Percentiles rank a stretch among this genome's conserved stretches.
phyloP scores from a whole-genome alignment of 2,113 vertebrate species.

The Alces alces region DNA sequence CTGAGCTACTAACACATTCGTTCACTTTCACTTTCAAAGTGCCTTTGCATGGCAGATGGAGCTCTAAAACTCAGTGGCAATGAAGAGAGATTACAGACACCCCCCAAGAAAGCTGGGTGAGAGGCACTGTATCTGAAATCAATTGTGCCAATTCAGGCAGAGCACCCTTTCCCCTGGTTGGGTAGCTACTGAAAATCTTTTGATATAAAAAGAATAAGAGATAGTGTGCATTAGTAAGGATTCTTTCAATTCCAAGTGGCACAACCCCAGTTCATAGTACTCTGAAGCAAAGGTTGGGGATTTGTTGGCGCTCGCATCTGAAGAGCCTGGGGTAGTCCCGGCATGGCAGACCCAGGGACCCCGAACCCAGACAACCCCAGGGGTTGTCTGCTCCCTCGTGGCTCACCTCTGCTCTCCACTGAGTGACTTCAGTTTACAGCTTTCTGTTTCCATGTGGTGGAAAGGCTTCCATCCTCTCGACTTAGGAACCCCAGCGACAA shows the following conservation, averaged over 20 bases:
- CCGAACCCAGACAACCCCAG: too few relatives aligned
- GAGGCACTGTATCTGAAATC: accelerated
- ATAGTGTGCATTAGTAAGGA: background rate
- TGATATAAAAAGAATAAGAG: background rate
- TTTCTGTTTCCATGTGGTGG: background rate
- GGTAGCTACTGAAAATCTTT: background rate
- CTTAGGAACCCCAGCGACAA: background rate
- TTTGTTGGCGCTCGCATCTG: background rate
- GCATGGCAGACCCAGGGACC: background rate
- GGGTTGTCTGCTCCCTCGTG: background rate
- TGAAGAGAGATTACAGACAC: background rate
- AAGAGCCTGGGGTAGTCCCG: background rate
- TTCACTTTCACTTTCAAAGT: background rate
- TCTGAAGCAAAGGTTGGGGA: background rate
- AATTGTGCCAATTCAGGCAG: background rate
- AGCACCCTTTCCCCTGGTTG: background rate
- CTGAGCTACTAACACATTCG: background rate
- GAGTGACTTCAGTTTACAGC: background rate
- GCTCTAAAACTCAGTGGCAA: background rate
- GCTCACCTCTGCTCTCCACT: background rate
- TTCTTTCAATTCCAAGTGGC: background rate
- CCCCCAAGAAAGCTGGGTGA: background rate
- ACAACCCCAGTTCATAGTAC: background rate
- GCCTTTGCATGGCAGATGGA: background rate
- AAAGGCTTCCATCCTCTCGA: background rate